A percentile compares a stretch with the other conserved stretches of the same genome.
Evolutionary conservation across 2,888 invertebrate genomes (phyloP).

Genomic region (Hermodice carunculata): DNA sequence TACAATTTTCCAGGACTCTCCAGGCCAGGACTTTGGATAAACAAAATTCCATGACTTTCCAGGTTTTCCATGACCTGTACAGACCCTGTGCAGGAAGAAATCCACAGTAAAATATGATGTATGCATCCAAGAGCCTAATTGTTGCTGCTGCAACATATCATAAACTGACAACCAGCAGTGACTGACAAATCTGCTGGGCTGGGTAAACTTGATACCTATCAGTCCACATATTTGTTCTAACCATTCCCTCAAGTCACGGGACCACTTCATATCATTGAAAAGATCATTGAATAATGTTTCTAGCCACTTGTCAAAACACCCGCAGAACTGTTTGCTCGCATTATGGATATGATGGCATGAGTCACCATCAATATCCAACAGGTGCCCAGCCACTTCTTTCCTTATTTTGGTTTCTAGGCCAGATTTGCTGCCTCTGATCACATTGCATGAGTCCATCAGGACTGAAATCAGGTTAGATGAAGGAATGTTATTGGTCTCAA

Average conservation of each 20-base stretch:
- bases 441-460: conserved; percentile 44
- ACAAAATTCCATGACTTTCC: no score
- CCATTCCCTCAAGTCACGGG: conserved; percentile 30
- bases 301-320: conserved; percentile 33
- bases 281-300: conserved; percentile 41
- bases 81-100: no score
- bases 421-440: conserved; percentile 43
- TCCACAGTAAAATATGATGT: conserved; percentile 27
- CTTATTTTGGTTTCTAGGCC: conserved; percentile 43
- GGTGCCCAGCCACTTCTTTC: conserved; percentile 36
- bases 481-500: conserved; percentile 35
- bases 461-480: conserved; percentile 45
- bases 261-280: conserved; percentile 32
- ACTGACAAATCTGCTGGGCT: conserved; percentile 34
- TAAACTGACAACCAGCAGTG: conserved; percentile 45
- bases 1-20: no score
- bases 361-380: conserved; percentile 49
- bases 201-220: conserved; percentile 31
- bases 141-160: conserved; percentile 36
- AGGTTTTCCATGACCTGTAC: no score
- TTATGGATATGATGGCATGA: conserved; percentile 47
- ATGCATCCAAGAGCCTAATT: conserved; percentile 33
- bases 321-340: conserved; percentile 44
- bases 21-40: no score
- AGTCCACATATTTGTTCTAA: conserved; percentile 34